A percentile compares a stretch with the other conserved stretches of the same genome.
phyloP scores from a whole-genome alignment of 2,797 vertebrate genomes.

The Aselliscus stoliczkanus region DNA sequence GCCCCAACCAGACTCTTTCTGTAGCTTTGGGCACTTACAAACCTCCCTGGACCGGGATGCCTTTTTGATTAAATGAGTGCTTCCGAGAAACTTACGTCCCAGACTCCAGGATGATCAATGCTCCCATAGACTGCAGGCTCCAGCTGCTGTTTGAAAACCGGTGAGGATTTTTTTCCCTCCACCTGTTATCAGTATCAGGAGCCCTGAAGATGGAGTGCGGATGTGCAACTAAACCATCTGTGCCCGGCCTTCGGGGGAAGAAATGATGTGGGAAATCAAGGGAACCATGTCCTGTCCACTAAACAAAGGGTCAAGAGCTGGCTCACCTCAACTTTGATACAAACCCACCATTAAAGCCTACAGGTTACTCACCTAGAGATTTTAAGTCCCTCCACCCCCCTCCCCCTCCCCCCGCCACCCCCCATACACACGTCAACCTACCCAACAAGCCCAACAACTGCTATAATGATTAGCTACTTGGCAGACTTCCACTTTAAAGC shows the following conservation, averaged over 20 bases:
- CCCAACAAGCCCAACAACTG: slow-evolving; percentile 30
- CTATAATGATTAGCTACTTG: slow-evolving; percentile 49
- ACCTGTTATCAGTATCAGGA: not conserved
- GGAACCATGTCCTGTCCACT: not conserved
- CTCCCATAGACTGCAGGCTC: not conserved
- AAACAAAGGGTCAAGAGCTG: not conserved
- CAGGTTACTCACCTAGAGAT: not conserved
- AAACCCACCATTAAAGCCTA: not conserved
- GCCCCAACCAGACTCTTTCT: not conserved
- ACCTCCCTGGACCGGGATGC: not conserved
- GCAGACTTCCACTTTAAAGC: slow-evolving; percentile 1
- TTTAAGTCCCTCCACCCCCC: not conserved
- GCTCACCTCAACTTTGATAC: not conserved
- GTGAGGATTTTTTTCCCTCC: not conserved
- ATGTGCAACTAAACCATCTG: not conserved
- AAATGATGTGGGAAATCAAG: not conserved
- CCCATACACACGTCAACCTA: not conserved
- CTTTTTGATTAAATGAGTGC: not conserved
- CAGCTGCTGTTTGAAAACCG: not conserved
- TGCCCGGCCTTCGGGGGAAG: not conserved
- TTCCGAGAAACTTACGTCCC: not conserved
- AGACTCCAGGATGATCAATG: not conserved
- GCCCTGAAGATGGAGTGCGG: not conserved
- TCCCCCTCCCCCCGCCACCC: rapidly evolving
- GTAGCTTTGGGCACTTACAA: not conserved